Conservation (phyloP, 2,888 invertebrate species). For the Sympetrum striolatum region DNA sequence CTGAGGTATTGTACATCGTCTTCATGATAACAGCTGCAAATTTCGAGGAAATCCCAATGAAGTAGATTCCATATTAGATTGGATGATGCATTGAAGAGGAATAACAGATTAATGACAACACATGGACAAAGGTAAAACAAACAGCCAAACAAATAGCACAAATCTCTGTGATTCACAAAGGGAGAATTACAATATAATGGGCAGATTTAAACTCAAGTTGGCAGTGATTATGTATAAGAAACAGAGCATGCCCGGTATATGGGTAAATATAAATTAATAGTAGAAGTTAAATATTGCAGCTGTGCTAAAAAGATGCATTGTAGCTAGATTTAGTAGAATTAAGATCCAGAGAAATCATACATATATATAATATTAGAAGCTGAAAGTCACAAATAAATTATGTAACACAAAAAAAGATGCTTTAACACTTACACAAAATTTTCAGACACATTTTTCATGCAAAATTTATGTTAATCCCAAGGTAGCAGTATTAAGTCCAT, state of each 20-base stretch:
- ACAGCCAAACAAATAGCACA: constrained; percentile 17
- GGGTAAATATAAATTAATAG: too few species aligned
- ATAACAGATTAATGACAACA: constrained; percentile 23
- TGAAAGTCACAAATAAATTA: background rate
- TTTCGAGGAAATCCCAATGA: constrained; percentile 13
- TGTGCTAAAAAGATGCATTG: background rate
- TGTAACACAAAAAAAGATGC: background rate
- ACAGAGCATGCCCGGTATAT: too few species aligned
- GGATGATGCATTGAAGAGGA: constrained; percentile 26
- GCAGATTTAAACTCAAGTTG: background rate
- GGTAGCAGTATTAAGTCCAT: background rate
- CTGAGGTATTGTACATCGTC: constrained; percentile 41
- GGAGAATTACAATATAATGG: background rate
- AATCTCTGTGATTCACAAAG: background rate
- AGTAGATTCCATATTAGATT: constrained; percentile 32
- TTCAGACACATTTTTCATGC: background rate
- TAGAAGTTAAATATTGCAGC: background rate
- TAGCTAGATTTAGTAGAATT: background rate
- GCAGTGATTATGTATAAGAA: background rate
- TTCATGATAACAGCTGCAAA: constrained; percentile 37
- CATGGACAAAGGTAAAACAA: background rate
- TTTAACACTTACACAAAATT: background rate
- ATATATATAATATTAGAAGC: background rate
- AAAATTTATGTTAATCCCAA: background rate
- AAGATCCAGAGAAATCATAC: background rate